Evolutionary conservation across 2,113 vertebrate genomes (phyloP).

Genomic region (Mustelus asterias): DNA sequence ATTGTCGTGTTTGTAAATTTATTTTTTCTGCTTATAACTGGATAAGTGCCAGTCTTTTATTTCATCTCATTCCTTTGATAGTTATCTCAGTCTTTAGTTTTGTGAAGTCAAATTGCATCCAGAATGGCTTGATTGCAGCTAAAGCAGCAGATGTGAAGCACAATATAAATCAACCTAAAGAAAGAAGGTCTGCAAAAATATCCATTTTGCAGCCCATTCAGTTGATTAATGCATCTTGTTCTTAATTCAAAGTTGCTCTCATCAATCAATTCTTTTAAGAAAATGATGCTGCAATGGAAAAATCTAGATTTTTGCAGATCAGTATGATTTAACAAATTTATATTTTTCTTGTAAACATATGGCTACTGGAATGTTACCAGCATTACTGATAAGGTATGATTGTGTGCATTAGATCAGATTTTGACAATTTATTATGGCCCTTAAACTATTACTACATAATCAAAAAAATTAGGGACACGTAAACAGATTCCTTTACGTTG

Average conservation of each 20-base stretch:
- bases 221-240: not conserved
- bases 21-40: not conserved
- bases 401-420: not conserved
- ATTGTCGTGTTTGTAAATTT: not conserved
- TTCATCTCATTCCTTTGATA: not conserved
- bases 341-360: not conserved
- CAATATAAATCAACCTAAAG: constrained; percentile 22
- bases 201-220: not conserved
- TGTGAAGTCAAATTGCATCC: not conserved
- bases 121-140: constrained; percentile 27
- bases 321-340: not conserved
- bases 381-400: not conserved
- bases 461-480: no score
- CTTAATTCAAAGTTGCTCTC: not conserved
- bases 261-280: not conserved
- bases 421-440: not conserved
- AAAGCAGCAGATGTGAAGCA: constrained; percentile 33
- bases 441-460: not conserved
- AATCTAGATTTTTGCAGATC: not conserved
- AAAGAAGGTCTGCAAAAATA: constrained; percentile 28
- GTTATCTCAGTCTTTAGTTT: not conserved
- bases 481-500: not conserved
- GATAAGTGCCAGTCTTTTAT: not conserved
- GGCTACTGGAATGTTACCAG: not conserved
- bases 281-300: not conserved